Percentiles rank a stretch among this genome's conserved stretches.
These are phyloP conservation scores for Bradypodion pumilum DNA, from an alignment of 2,797 vertebrate species.

Conservation along the genomic window DNA sequence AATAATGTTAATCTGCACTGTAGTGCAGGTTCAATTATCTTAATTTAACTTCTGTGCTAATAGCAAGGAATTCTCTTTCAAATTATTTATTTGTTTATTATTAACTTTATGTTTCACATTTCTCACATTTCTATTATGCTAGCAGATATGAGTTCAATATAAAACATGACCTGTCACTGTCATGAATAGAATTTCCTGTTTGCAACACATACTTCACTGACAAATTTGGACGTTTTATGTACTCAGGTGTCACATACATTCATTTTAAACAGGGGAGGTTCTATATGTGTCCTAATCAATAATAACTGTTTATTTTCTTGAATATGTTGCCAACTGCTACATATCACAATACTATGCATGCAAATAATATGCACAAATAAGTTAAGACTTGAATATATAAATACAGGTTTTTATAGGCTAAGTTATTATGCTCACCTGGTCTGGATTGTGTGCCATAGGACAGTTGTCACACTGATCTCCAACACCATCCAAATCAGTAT, in stretches of 20 bases:
- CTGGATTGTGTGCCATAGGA: slow-evolving; percentile 95
- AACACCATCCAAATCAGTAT: slow-evolving; percentile 93
- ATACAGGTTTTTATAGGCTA: background rate
- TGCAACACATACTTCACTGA: slow-evolving; percentile 6
- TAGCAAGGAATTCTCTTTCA: background rate
- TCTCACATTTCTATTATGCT: background rate
- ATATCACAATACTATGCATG: background rate
- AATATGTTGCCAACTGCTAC: background rate
- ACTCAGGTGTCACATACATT: background rate
- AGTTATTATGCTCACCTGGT: slow-evolving; percentile 83
- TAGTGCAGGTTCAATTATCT: background rate
- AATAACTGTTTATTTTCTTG: background rate
- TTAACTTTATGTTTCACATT: background rate
- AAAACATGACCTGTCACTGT: background rate
- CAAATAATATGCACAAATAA: background rate
- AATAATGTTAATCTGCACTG: background rate
- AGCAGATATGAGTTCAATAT: background rate
- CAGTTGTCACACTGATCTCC: slow-evolving; percentile 99
- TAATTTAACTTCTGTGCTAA: background rate
- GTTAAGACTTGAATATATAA: background rate
- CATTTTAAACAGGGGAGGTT: background rate
- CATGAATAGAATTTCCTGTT: background rate
- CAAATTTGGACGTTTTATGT: background rate
- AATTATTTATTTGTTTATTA: background rate
- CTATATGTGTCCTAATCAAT: background rate